phyloP scores from a whole-genome alignment of 2,113 vertebrate species.

The Apus apus region DNA sequence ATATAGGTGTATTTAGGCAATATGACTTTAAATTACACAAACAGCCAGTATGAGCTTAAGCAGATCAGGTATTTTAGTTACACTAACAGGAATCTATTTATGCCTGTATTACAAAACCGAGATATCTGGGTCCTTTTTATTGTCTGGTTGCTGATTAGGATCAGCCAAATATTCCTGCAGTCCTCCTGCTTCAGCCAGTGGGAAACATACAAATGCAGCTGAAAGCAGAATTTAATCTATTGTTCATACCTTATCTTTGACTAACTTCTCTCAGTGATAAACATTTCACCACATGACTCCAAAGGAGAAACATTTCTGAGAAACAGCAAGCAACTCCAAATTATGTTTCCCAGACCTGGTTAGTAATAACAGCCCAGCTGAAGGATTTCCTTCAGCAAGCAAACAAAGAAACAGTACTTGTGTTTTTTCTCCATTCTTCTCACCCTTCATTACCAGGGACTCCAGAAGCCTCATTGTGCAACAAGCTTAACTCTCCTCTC shows the following conservation, averaged over 20 bases:
- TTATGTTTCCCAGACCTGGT: constrained; percentile 56
- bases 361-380: constrained; percentile 32
- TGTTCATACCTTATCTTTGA: constrained; percentile 66
- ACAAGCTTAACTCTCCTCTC: constrained; percentile 13
- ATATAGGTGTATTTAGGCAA: background rate
- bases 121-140: background rate
- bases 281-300: constrained; percentile 57
- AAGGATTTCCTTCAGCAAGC: constrained; percentile 58
- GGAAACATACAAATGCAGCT: constrained; percentile 46
- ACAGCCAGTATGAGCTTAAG: background rate
- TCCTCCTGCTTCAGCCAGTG: constrained; percentile 24
- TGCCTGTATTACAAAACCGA: background rate
- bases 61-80: background rate
- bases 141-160: constrained; percentile 46
- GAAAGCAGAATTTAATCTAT: constrained; percentile 59
- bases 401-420: constrained; percentile 41
- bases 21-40: background rate
- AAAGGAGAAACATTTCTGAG: constrained; percentile 60
- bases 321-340: constrained; percentile 45
- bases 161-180: constrained; percentile 26
- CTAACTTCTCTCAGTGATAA: constrained; percentile 56
- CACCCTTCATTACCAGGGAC: constrained; percentile 7
- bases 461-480: constrained; percentile 28
- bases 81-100: background rate
- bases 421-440: constrained; percentile 27